Evolutionary conservation across 2,888 invertebrate genomes (phyloP), one percentile per base, ranked within the genome.

Genomic region (Macropis europaea): DNA sequence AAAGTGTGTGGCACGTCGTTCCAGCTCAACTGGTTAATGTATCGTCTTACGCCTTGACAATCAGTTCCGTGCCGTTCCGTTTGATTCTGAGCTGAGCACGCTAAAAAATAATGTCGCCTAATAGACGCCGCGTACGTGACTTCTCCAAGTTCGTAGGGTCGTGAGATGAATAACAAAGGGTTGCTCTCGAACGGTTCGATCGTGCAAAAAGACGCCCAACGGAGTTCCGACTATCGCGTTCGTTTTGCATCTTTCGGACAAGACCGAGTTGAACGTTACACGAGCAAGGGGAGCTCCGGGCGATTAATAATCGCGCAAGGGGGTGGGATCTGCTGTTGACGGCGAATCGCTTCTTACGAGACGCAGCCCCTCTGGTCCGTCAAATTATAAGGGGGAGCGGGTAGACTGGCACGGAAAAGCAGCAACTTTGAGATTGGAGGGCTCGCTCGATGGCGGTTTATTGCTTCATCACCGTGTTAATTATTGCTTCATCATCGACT

Each of bases 391-490:
- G 79, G 78, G 59, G 50, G 47, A 50, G 28, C 24, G 30, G 38
- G 47, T 40, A 24, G 57, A 62, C 48, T 40, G 69, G 66, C 63
- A 69, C 72, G 71, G 73, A 78, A 81, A 81, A 80, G 72, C 80
- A 48, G 71, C 70, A 80, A 81, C 77, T 73, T 79, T 53, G 71
- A 77, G 77, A 81, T 81, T 62, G 69, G 54, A 74, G 71, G 73
- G 77, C 50, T 53, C 70, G 13, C 56, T 53, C 64, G 66, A 61
- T 63, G 63, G 64, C 43, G 79, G 74, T 76, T 81, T 75, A 79
- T 79, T 75, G 81, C 81, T 77, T 77, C 79, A 81, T 81, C 81
- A 79, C 61, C 72, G 52, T 61, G 72, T 79, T 79, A 79, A 79
- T 79, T 79, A 79, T 79, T 77, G 74, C 74, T 72, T 62, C 79